Conservation (phyloP, 1,140 invertebrate species). For the Lepidurus packardi region DNA sequence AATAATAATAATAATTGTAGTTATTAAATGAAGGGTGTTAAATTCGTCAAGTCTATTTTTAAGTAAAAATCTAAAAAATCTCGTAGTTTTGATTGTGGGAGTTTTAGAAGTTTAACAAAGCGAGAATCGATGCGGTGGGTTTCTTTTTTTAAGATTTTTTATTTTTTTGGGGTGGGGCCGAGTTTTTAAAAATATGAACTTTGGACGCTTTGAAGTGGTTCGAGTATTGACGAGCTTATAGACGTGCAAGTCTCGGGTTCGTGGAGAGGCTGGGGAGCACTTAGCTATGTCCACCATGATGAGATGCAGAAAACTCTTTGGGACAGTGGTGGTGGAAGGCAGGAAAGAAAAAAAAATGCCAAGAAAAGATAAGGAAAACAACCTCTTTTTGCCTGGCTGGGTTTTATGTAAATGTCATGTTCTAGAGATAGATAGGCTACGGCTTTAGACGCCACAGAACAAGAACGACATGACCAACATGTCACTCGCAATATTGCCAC, state of each 20-base stretch:
- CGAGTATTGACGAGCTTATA: slow-evolving; percentile 10
- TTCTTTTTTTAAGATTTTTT: neutral
- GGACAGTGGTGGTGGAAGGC: neutral
- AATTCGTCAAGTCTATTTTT: neutral
- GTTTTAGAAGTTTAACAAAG: no score
- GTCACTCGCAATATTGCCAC: slow-evolving; percentile 2
- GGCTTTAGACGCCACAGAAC: slow-evolving; percentile 4
- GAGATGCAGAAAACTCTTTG: slow-evolving; percentile 6
- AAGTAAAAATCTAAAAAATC: neutral
- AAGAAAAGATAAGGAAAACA: neutral
- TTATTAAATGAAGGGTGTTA: neutral
- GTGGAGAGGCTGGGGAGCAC: neutral
- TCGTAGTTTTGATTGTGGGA: neutral
- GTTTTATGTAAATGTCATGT: slow-evolving; percentile 22
- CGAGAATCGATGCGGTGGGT: neutral
- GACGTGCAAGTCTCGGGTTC: neutral
- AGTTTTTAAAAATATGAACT: neutral
- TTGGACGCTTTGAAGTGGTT: slow-evolving; percentile 10
- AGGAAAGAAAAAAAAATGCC: neutral
- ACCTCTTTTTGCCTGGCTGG: slow-evolving; percentile 1
- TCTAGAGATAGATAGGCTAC: slow-evolving; percentile 5
- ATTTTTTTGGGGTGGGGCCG: neutral
- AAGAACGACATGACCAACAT: neutral
- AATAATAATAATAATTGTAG: neutral
- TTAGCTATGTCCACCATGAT: slow-evolving; percentile 13